Conservation (phyloP, 1,140 invertebrate genomes). For the Saccostrea glomerata region DNA sequence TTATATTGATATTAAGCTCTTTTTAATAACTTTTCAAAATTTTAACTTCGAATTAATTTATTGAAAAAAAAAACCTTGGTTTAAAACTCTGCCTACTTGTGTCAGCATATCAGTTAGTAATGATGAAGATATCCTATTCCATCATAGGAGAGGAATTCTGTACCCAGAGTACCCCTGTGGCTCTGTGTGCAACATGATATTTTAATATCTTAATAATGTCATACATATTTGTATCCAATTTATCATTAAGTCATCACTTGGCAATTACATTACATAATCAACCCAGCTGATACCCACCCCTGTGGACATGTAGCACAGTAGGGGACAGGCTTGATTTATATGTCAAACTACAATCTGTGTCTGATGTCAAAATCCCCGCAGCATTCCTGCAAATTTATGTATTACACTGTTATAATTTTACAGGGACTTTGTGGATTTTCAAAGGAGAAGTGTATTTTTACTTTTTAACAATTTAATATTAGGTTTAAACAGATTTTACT, state of each 20-base stretch:
- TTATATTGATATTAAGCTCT: neutral
- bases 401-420: neutral
- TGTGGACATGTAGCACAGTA: conserved; percentile 14
- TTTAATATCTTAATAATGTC: conserved; percentile 23
- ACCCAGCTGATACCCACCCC: conserved; percentile 16
- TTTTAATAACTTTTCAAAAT: neutral
- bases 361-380: neutral
- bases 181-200: conserved; percentile 10
- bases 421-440: neutral
- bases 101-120: neutral
- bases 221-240: conserved; percentile 27
- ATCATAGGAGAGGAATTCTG: conserved; percentile 1
- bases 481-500: no score
- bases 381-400: neutral
- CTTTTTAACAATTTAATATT: no score
- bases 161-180: conserved; percentile 16
- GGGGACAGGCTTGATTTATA: conserved; percentile 19
- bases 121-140: neutral
- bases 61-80: neutral
- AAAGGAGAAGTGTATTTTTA: no score
- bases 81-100: neutral
- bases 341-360: conserved; percentile 18
- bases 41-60: neutral
- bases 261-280: conserved; percentile 22
- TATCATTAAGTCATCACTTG: conserved; percentile 31